phyloP scores from a whole-genome alignment of 2,888 invertebrate species.

The Sipunculus nudus region DNA sequence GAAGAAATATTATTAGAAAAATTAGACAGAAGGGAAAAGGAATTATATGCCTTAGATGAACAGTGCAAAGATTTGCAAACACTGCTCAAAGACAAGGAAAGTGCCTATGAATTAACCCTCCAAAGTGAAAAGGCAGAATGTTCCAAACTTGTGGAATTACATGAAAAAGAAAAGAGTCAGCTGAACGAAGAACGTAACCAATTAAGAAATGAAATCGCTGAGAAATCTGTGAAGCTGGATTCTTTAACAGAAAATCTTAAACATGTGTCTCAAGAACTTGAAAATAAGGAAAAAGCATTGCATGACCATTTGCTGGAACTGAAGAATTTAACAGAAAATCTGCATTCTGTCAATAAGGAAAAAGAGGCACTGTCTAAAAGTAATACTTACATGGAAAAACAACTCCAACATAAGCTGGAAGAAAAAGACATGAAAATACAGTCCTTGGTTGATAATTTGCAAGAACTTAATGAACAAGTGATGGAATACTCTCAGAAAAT shows the following conservation, averaged over 20 bases:
- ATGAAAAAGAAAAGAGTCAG: not conserved
- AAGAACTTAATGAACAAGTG: constrained; percentile 12
- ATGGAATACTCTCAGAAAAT: not conserved
- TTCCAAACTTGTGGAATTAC: not conserved
- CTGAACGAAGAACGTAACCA: not conserved
- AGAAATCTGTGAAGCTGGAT: not conserved
- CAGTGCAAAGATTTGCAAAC: not conserved
- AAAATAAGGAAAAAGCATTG: too few relatives aligned
- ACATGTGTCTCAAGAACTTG: not conserved
- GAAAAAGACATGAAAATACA: constrained; percentile 19
- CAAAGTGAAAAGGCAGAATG: constrained; percentile 1
- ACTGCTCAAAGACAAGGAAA: not conserved
- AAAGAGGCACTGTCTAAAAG: constrained; percentile 4
- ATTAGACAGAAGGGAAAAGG: not conserved
- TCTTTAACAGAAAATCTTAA: not conserved
- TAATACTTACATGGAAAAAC: not conserved
- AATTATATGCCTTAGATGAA: not conserved
- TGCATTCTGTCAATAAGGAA: constrained; percentile 13
- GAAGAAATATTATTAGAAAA: not conserved
- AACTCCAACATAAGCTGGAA: not conserved
- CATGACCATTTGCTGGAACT: too few relatives aligned
- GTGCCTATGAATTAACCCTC: not conserved
- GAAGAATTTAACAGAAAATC: too few relatives aligned
- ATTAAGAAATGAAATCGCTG: not conserved
- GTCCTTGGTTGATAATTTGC: constrained; percentile 22